phyloP scores from a whole-genome alignment of 2,113 vertebrate genomes.

The Brachyhypopomus occidentalis region DNA sequence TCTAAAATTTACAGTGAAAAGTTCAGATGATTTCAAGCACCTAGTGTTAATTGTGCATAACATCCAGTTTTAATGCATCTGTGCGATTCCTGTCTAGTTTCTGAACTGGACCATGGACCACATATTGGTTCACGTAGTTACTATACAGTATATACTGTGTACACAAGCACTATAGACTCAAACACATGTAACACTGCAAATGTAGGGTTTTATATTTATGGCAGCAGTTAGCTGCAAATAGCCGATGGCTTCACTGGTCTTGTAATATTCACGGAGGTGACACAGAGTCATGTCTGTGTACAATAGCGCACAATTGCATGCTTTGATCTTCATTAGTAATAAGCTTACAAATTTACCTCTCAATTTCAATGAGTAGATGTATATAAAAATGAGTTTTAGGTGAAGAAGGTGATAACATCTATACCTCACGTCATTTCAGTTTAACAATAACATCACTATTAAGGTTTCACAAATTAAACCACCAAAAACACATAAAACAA shows the following conservation, averaged over 20 bases:
- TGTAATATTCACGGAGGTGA: slow-evolving; percentile 26
- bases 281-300: slow-evolving; percentile 9
- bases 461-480: background rate
- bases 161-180: background rate
- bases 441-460: slow-evolving; percentile 17
- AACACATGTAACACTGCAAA: background rate
- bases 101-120: background rate
- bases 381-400: too few relatives aligned
- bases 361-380: background rate
- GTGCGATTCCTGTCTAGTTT: background rate
- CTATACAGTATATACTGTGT: background rate
- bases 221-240: slow-evolving; percentile 17
- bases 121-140: background rate
- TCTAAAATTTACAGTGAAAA: slow-evolving; percentile 6
- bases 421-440: too few relatives aligned
- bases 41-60: slow-evolving; percentile 1
- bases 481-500: slow-evolving; percentile 1
- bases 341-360: slow-evolving; percentile 21
- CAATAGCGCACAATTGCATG: slow-evolving; percentile 44
- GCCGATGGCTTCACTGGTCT: slow-evolving; percentile 21
- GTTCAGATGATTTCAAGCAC: background rate
- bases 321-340: slow-evolving; percentile 6
- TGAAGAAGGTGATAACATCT: too few relatives aligned
- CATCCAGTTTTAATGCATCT: background rate
- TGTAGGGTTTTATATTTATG: slow-evolving; percentile 4